Evolutionary conservation across 2,888 invertebrate genomes (phyloP).

Genomic region (Meta bourneti): DNA sequence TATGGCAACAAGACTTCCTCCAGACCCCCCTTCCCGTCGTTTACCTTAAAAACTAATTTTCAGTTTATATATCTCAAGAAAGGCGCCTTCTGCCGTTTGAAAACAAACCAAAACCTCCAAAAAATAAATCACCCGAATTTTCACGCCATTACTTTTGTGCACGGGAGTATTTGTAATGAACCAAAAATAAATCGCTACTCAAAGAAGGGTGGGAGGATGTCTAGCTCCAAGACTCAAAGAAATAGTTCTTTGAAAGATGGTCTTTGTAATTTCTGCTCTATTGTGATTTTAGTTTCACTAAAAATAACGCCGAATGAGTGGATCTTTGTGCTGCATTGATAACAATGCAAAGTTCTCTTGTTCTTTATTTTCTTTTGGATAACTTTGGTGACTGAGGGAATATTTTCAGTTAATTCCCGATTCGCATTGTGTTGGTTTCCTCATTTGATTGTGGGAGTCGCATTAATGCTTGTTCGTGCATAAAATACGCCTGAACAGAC

Average conservation of each 20-base stretch:
- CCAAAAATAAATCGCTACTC: not conserved
- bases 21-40: not conserved
- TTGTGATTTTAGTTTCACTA: not conserved
- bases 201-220: not conserved
- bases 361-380: not conserved
- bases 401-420: not conserved
- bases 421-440: not conserved
- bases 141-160: not conserved
- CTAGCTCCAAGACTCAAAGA: not conserved
- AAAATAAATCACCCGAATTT: not conserved
- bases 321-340: not conserved
- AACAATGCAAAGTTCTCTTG: not conserved
- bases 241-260: not conserved
- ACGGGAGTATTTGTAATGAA: not conserved
- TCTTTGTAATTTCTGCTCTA: not conserved
- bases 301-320: not conserved
- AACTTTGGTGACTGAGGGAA: not conserved
- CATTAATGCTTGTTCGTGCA: not conserved
- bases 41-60: not conserved
- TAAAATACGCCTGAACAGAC: not conserved
- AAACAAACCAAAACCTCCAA: not conserved
- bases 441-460: not conserved
- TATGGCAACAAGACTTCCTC: not conserved
- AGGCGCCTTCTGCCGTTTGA: not conserved
- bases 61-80: not conserved